Conservation (phyloP, 2,113 vertebrate species). For the Steatornis caripensis region DNA sequence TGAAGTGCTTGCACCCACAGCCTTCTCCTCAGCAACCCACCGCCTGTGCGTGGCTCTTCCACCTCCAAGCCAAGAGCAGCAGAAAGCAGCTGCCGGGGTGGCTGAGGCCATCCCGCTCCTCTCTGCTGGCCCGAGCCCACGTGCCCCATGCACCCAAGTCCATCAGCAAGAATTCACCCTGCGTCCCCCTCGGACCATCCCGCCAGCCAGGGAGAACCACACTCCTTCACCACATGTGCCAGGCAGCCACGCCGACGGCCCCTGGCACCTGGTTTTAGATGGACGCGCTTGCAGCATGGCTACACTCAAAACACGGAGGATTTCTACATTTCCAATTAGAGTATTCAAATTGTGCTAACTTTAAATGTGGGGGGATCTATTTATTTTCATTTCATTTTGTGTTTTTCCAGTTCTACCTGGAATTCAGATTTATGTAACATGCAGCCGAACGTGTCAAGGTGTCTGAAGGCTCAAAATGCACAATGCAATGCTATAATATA, state of each 20-base stretch:
- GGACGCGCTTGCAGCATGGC: not conserved
- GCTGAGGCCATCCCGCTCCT: no score
- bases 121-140: not conserved
- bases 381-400: not conserved
- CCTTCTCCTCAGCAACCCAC: not conserved
- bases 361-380: not conserved
- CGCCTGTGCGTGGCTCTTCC: fast-evolving
- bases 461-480: slow-evolving; percentile 50
- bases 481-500: slow-evolving; percentile 36
- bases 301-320: not conserved
- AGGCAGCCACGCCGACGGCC: fast-evolving
- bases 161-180: not conserved
- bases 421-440: not conserved
- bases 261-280: not conserved
- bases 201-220: fast-evolving
- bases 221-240: fast-evolving
- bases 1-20: not conserved
- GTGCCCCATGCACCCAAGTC: not conserved
- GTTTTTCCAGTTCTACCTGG: not conserved
- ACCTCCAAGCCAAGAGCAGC: not conserved
- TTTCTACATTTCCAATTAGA: not conserved
- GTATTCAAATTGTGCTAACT: not conserved
- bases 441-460: not conserved
- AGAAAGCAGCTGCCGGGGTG: not conserved
- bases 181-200: fast-evolving